phyloP scores from a whole-genome alignment of 2,888 invertebrate genomes.

The Troglohyphantes excavatus region DNA sequence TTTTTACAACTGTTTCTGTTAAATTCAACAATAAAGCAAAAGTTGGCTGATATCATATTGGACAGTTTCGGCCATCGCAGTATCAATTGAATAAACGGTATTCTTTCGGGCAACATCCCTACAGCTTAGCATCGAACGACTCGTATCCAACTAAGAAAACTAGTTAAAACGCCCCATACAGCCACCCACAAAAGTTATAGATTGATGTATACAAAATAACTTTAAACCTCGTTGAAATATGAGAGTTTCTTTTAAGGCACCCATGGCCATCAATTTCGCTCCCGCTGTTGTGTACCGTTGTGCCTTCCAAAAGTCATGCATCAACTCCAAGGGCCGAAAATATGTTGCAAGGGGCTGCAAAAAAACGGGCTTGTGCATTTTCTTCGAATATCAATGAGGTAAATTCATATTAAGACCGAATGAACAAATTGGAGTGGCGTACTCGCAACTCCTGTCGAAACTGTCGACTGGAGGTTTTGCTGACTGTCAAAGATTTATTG shows the following conservation, averaged over 20 bases:
- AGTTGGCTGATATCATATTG: too few species aligned
- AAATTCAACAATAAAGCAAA: too few species aligned
- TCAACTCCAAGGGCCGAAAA: constrained; percentile 48
- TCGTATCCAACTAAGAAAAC: neutral
- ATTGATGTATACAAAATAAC: neutral
- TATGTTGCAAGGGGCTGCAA: constrained; percentile 29
- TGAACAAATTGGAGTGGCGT: constrained; percentile 72
- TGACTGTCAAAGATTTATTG: constrained; percentile 78
- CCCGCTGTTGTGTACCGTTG: constrained; percentile 6
- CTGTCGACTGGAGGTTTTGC: constrained; percentile 76
- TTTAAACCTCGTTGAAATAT: constrained; percentile 9
- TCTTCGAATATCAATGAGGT: constrained; percentile 77
- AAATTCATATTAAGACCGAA: constrained; percentile 77
- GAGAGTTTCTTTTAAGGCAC: neutral
- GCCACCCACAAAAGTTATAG: neutral
- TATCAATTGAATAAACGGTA: too few species aligned
- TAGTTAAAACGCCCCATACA: neutral
- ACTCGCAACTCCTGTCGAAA: constrained; percentile 74
- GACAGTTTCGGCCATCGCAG: too few species aligned
- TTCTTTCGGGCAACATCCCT: too few species aligned
- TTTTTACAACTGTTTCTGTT: too few species aligned
- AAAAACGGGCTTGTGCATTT: constrained; percentile 50
- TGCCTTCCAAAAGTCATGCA: constrained; percentile 46
- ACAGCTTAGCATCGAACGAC: neutral
- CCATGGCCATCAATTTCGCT: constrained; percentile 29